phyloP scores from a whole-genome alignment of 2,797 vertebrate genomes.

The Helostoma temminkii region DNA sequence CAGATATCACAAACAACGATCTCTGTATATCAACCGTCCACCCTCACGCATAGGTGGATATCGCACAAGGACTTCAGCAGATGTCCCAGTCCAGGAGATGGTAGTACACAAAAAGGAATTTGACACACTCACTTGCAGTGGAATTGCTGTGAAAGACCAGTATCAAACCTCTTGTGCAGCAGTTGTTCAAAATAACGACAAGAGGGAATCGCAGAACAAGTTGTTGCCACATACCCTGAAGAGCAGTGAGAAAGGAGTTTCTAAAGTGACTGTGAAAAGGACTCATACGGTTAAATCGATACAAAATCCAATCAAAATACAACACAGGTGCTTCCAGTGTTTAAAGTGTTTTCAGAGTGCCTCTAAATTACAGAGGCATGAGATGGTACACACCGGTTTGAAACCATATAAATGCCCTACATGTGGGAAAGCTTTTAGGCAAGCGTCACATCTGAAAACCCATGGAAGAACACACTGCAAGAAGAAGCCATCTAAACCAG shows the following conservation, averaged over 20 bases:
- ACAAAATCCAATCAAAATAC: constrained; percentile 5
- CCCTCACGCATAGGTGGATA: constrained; percentile 5
- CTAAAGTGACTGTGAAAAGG: constrained; percentile 16
- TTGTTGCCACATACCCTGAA: not conserved
- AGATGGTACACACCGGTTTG: constrained; percentile 84
- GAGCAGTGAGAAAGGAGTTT: constrained; percentile 6
- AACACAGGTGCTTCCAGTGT: constrained; percentile 83
- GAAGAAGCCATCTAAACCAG: constrained; percentile 18
- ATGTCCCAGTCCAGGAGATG: not conserved
- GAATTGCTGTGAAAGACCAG: not conserved
- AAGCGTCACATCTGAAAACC: constrained; percentile 84
- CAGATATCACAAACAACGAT: constrained; percentile 51
- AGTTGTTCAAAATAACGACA: not conserved
- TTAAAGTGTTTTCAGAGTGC: constrained; percentile 84
- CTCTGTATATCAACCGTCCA: constrained; percentile 8
- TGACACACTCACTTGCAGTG: not conserved
- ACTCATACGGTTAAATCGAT: not conserved
- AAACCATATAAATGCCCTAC: constrained; percentile 83
- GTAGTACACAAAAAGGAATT: not conserved
- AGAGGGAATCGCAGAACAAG: not conserved
- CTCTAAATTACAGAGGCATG: constrained; percentile 87
- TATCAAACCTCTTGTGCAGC: not conserved
- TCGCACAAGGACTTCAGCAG: constrained; percentile 5
- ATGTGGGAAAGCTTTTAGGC: constrained; percentile 87
- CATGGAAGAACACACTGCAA: constrained; percentile 71